Base-by-base conservation (phyloP, 2,797 vertebrate genomes). In the Linurgus olivaceus region DNA sequence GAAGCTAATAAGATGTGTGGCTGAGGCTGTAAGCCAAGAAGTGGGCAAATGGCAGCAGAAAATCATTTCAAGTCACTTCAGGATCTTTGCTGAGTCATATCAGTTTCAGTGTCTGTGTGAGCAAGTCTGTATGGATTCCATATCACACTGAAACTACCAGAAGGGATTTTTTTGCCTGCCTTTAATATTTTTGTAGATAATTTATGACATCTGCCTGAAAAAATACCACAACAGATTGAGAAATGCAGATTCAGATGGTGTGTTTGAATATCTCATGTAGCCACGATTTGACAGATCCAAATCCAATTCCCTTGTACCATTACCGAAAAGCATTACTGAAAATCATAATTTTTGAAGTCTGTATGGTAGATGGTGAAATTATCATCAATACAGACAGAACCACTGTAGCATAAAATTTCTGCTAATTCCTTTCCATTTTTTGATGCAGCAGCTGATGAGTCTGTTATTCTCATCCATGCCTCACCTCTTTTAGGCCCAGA, bases 121-220 rank as follows among this genome's bases (percentile, higher is more conserved):
- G 85, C 89, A 80, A 96, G 74, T 72, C 85, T 51, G 19, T 71
- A 84, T 94, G 66, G 92, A 95, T 96, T 97, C 91, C 86, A 87
- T 44, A 95, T 94, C 96, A 96, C 59, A 76, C 83, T 81, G 16
- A 68, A 95, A 89, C 80, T 78, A 88, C 59, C 63, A 72, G 75
- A 86, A 96, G 79, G 52, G 51, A 75, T 86, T 96, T 95, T 70
- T 70, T 94, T 92, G 79, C 89, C 91, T 73, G 87, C 84, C 91
- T 97, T 94, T 72, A 91, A 33, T 92, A 96, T 97, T 97, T 98
- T 94, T 94, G 85, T 68, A 93, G 66, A 65, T 95, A 91, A 97
- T 96, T 96, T 93, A 91, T 76, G 97, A 94, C 96, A 97, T 96
- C 94, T 97, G 96, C 81, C 72, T 96, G 83, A 95, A 95, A 77